Base-by-base conservation (phyloP, 2,888 invertebrate species). In the Parthenolecanium corni region DNA sequence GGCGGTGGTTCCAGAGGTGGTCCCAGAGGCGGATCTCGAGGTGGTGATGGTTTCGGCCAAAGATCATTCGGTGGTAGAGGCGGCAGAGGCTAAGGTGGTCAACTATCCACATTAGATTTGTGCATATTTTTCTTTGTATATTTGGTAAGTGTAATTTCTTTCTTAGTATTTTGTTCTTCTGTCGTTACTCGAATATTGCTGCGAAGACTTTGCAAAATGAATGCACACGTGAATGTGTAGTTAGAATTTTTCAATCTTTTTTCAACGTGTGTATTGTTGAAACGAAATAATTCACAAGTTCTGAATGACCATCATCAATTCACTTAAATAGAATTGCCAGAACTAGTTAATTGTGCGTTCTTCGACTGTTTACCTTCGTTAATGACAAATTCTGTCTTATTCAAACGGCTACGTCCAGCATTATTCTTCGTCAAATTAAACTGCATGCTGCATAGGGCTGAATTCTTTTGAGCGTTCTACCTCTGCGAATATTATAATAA, bases 61-160 rank as follows among this genome's bases (percentile, higher is more conserved):
- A 42, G 54, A 40, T 24, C 40, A 54, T 38, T 47, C 14, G 47
- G 47, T 36, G 46, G 49, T 40, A 38, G 61, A 12, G 51, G 61
- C 36, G 24, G 61, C 11, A 16, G 61, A 38, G 51, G 61, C 9
- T 20, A 51, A 51, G 61, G 61, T 31, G 46, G 46, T 21, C 31
- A 51, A 49, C 47, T 38, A 24, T 49, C 61, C n/a, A 36, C 58
- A 4, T 46, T 25, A 31, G 46, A 47, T 14, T 53, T 12, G 2
- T 57, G 24, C 21, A 16, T 36, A 40, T 38, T 51, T n/a, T 21
- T 49, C 11, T 12, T 21, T 20, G 24, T 46, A n/a, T 14, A 9
- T 36, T 61, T 24, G 61, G 61, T 61, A 36, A 61, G 61, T 61
- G 51, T 51, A n/a, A 18, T 49, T 49, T 21, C 2, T 44, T 23